A percentile compares a stretch with the other conserved stretches of the same genome.
phyloP scores from a whole-genome alignment of 37 sponge, comb jelly and placozoan species.

The Spongilla lacustris region DNA sequence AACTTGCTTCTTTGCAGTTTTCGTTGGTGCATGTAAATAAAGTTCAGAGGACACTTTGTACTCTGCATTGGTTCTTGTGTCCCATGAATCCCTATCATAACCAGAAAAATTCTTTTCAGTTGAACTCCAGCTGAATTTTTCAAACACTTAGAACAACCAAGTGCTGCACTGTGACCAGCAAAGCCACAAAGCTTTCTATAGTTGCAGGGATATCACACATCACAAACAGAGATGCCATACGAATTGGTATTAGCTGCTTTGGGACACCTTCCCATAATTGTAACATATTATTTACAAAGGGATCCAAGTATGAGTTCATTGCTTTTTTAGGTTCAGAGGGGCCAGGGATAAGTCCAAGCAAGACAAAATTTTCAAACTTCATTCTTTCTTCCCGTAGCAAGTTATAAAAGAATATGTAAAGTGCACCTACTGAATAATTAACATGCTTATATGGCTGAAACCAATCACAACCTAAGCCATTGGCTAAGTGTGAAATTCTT shows the following conservation, averaged over 20 bases:
- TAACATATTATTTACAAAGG: conserved; percentile 26
- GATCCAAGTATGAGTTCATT: too few species aligned
- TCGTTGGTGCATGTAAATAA: neutral
- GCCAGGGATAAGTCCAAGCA: too few species aligned
- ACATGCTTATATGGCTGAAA: too few species aligned
- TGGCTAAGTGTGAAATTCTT: too few species aligned
- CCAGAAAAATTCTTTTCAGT: too few species aligned
- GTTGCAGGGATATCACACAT: conserved; percentile 49
- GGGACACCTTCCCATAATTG: conserved; percentile 10
- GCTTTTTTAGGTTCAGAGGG: too few species aligned
- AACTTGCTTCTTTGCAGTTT: neutral
- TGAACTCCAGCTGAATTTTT: neutral
- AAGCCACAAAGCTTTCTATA: conserved; percentile 59
- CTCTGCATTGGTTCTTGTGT: neutral
- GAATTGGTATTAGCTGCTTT: neutral
- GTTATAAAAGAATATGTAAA: too few species aligned
- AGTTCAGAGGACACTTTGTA: neutral
- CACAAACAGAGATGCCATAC: conserved; percentile 12
- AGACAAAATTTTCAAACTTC: too few species aligned
- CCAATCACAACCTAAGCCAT: too few species aligned
- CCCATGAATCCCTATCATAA: too few species aligned
- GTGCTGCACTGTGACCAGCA: conserved; percentile 29
- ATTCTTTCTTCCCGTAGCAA: too few species aligned
- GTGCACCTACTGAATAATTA: too few species aligned
- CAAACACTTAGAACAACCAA: conserved; percentile 43